A percentile compares a stretch with the other conserved stretches of the same genome.
Conservation (phyloP, 2,888 invertebrate genomes). For the Ochlodes sylvanus region DNA sequence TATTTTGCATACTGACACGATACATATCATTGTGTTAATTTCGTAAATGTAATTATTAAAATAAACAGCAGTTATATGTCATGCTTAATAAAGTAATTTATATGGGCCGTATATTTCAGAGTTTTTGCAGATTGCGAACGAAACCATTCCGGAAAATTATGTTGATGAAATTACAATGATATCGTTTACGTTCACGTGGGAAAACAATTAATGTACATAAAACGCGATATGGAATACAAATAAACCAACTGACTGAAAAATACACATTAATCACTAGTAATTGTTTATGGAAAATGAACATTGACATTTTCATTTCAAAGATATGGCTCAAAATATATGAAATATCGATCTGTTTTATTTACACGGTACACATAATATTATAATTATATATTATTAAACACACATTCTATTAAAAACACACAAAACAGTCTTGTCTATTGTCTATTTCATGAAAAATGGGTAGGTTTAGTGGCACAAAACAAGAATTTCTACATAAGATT, state of each 20-base stretch:
- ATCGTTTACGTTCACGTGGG: constrained; percentile 46
- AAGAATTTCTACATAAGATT: no score
- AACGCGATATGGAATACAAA: constrained; percentile 35
- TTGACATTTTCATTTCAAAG: constrained; percentile 6
- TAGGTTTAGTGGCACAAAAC: no score
- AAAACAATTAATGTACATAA: constrained; percentile 39
- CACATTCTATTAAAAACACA: no score
- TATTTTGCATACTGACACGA: constrained; percentile 33
- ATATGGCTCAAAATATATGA: background rate
- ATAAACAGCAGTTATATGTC: constrained; percentile 39
- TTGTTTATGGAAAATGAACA: constrained; percentile 20
- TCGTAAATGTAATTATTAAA: constrained; percentile 42
- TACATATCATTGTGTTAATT: constrained; percentile 32
- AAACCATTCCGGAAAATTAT: constrained; percentile 60
- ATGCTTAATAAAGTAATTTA: constrained; percentile 38
- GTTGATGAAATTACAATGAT: constrained; percentile 65
- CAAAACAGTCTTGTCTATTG: no score
- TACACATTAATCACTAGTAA: constrained; percentile 27
- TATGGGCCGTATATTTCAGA: constrained; percentile 48
- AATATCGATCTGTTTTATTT: background rate
- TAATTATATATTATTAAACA: no score
- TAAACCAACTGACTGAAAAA: constrained; percentile 33
- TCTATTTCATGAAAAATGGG: no score
- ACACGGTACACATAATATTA: no score
- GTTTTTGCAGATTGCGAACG: constrained; percentile 57